A percentile compares a stretch with the other conserved stretches of the same genome.
These are phyloP conservation scores for Fissipunctia ypsillon DNA, from an alignment of 2,888 invertebrate genomes.

Conservation along the genomic window DNA sequence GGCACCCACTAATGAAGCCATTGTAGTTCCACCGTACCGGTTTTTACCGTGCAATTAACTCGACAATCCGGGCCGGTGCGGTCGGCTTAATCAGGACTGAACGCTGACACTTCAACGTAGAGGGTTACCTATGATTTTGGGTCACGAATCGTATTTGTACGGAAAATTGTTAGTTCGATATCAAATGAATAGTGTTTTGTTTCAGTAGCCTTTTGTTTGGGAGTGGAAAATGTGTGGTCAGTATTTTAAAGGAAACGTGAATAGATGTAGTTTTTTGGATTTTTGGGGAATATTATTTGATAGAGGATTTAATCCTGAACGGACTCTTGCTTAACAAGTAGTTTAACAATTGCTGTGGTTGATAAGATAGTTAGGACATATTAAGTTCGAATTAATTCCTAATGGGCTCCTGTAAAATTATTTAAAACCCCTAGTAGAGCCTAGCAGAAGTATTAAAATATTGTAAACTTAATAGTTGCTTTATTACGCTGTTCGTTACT, in stretches of 20 bases:
- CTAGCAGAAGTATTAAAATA: background rate
- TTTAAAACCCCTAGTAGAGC: background rate
- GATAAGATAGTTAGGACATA: too few species aligned
- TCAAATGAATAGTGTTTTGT: background rate
- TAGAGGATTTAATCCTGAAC: background rate
- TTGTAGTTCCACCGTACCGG: conserved; percentile 75
- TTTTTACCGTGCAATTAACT: conserved; percentile 83
- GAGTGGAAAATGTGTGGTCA: background rate
- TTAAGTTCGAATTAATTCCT: background rate
- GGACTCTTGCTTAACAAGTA: background rate
- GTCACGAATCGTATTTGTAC: conserved; percentile 44
- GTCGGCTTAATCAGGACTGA: conserved; percentile 76
- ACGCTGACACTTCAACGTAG: conserved; percentile 69
- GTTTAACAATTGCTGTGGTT: background rate
- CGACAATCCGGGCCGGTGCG: conserved; percentile 76
- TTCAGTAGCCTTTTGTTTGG: background rate
- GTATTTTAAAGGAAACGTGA: background rate
- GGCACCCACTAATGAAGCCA: conserved; percentile 78
- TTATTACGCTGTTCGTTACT: too few species aligned
- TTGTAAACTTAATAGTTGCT: too few species aligned
- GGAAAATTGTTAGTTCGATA: conserved; percentile 57
- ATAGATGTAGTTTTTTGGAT: background rate
- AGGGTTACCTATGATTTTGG: conserved; percentile 65
- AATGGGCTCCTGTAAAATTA: background rate
- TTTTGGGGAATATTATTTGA: background rate